Evolutionary conservation across 2,113 vertebrate genomes (phyloP).

Genomic region (Vulpes vulpes): DNA sequence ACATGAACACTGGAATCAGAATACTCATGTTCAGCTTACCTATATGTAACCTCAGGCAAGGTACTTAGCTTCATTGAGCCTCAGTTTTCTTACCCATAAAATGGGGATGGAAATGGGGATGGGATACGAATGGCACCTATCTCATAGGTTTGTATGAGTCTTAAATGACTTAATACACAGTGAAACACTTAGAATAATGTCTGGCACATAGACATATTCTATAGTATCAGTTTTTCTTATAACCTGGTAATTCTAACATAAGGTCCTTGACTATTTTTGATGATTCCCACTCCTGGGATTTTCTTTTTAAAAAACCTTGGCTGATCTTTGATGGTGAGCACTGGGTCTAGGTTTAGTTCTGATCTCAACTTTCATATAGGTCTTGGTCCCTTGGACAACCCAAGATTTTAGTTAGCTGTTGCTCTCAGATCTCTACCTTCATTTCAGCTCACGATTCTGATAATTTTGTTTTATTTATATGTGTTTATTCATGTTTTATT

Average conservation of each 20-base stretch:
- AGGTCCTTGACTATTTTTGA: not conserved
- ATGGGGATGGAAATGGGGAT: not conserved
- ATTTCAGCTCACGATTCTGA: not conserved
- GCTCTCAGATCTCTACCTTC: not conserved
- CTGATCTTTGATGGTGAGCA: not conserved
- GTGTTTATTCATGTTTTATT: not conserved
- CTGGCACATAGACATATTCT: not conserved
- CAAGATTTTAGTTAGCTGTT: not conserved
- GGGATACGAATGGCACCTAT: not conserved
- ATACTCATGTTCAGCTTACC: not conserved
- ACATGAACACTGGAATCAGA: not conserved
- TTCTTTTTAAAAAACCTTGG: not conserved
- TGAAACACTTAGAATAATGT: not conserved
- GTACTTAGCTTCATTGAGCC: not conserved
- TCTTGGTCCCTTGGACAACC: not conserved
- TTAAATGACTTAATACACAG: not conserved
- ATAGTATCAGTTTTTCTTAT: not conserved
- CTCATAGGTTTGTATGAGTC: not conserved
- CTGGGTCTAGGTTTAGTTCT: not conserved
- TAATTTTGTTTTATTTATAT: not conserved
- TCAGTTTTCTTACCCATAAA: not conserved
- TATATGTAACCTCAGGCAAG: not conserved
- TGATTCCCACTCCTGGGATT: not conserved
- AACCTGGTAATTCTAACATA: not conserved
- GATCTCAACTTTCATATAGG: not conserved